These are phyloP conservation scores for Acholoe squamosa DNA, from an alignment of 2,888 invertebrate species.

Conservation along the genomic window DNA sequence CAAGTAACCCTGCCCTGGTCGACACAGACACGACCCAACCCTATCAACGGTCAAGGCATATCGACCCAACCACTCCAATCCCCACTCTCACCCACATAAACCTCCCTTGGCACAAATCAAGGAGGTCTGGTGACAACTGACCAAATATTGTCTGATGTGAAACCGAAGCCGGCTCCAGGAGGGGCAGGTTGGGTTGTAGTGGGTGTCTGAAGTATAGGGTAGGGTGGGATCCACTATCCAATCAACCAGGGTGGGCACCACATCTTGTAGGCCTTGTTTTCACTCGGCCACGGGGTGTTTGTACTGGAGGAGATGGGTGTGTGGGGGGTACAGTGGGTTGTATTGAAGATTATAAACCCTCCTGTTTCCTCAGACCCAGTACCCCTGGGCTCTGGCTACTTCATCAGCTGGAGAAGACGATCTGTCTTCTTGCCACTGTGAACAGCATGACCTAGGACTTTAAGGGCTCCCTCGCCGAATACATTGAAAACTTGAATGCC, in stretches of 20 bases:
- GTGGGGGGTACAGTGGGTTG: background rate
- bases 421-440: too few species aligned
- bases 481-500: too few species aligned
- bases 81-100: background rate
- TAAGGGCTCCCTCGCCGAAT: too few species aligned
- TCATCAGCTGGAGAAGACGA: too few species aligned
- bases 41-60: background rate
- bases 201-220: background rate
- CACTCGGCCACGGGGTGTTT: background rate
- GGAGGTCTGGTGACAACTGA: background rate
- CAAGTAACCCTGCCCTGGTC: background rate
- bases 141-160: slow-evolving; percentile 17
- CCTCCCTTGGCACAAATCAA: background rate
- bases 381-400: too few species aligned
- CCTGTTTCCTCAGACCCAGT: too few species aligned
- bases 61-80: background rate
- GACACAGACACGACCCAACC: background rate
- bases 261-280: background rate
- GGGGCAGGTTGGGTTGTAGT: background rate
- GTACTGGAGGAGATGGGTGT: background rate
- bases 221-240: background rate
- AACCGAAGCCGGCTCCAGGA: background rate
- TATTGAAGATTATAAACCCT: too few species aligned
- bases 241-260: background rate
- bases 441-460: too few species aligned